Evolutionary conservation across 2,888 invertebrate species (phyloP).

Genomic region (Branchellion lobata): DNA sequence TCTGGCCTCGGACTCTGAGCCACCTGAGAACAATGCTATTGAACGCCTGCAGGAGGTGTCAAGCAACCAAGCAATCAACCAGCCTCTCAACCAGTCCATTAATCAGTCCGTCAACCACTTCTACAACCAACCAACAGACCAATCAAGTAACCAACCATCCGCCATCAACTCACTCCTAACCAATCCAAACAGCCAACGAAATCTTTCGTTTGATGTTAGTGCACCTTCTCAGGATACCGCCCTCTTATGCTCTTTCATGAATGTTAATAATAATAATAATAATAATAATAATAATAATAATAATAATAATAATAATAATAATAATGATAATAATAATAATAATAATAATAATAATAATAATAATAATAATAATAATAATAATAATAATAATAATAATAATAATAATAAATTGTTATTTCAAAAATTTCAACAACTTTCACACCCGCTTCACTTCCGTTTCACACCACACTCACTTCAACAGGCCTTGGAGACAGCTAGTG

Average conservation of each 20-base stretch:
- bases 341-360: too few species aligned
- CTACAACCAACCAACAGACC: neutral
- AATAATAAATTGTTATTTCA: slow-evolving; percentile 3
- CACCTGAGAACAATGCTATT: slow-evolving; percentile 70
- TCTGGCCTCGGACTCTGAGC: slow-evolving; percentile 89
- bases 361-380: neutral
- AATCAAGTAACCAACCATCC: too few species aligned
- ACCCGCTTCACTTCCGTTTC: neutral
- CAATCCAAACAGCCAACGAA: neutral
- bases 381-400: too few species aligned
- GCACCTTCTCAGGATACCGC: too few species aligned
- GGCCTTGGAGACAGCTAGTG: slow-evolving; percentile 71
- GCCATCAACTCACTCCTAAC: neutral
- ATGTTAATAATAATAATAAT: too few species aligned
- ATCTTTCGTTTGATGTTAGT: neutral
- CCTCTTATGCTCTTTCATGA: too few species aligned
- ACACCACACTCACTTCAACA: slow-evolving; percentile 63
- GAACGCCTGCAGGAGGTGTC: slow-evolving; percentile 59
- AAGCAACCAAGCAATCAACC: neutral
- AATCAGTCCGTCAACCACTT: neutral
- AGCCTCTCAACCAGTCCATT: too few species aligned
- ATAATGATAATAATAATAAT: too few species aligned
- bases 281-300: too few species aligned
- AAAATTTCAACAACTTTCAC: neutral
- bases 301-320: too few species aligned